These are phyloP conservation scores for Tetramorium alpestre DNA, from an alignment of 1,140 invertebrate species.

Conservation along the genomic window DNA sequence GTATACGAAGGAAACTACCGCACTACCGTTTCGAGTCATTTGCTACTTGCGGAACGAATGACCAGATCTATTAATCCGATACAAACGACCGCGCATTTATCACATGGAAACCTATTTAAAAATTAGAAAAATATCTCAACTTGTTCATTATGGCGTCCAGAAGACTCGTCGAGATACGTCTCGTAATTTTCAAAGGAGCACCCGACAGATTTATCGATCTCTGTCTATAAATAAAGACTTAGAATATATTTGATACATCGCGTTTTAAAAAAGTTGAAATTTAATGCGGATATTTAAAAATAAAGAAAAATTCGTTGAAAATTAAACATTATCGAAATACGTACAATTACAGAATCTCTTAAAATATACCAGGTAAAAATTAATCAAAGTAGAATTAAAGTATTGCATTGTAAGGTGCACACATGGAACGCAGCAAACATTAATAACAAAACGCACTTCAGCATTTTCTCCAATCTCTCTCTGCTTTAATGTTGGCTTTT, in stretches of 20 bases:
- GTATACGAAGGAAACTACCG: slow-evolving; percentile 34
- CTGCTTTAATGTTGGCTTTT: not conserved
- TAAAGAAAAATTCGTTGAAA: not conserved
- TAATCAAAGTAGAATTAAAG: not conserved
- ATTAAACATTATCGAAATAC: not conserved
- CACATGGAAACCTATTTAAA: slow-evolving; percentile 38
- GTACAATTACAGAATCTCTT: not conserved
- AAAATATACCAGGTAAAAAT: not conserved
- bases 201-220: not conserved
- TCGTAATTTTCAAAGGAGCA: not conserved
- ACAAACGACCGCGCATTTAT: slow-evolving; percentile 30
- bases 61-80: slow-evolving; percentile 48
- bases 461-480: too few relatives aligned
- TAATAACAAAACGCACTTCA: not conserved
- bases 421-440: not conserved
- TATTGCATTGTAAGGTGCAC: not conserved
- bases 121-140: slow-evolving; percentile 32
- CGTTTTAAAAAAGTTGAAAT: not conserved
- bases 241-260: not conserved
- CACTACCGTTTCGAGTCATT: slow-evolving; percentile 36
- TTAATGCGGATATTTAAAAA: not conserved
- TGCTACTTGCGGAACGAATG: slow-evolving; percentile 42
- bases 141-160: not conserved
- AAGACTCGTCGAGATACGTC: slow-evolving; percentile 15
- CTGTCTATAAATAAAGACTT: not conserved